Evolutionary conservation across 2,113 vertebrate species (phyloP).

Genomic region (Natator depressus): DNA sequence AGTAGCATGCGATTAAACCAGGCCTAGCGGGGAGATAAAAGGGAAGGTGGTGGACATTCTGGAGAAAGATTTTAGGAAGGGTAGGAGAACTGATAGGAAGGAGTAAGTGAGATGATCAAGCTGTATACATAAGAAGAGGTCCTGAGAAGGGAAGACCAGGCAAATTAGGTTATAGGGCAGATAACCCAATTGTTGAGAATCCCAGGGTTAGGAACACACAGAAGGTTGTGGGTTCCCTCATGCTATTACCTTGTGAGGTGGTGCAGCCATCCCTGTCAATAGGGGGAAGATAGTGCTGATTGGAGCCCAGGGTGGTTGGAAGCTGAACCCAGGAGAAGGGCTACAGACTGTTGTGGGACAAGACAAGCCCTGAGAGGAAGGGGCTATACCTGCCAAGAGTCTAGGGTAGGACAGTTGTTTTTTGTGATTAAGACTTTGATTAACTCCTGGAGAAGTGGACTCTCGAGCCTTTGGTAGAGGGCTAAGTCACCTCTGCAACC

Average conservation of each 20-base stretch:
- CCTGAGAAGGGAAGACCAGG: not conserved
- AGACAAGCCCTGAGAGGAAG: not conserved
- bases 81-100: not conserved
- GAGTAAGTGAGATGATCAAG: not conserved
- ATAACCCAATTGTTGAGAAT: not conserved
- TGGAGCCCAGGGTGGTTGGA: not conserved
- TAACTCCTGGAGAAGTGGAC: not conserved
- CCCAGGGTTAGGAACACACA: not conserved
- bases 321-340: not conserved
- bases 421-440: not conserved
- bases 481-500: not conserved
- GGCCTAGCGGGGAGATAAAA: not conserved
- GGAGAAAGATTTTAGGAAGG: not conserved
- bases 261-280: not conserved
- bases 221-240: not conserved
- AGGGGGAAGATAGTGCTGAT: not conserved
- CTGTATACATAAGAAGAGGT: not conserved
- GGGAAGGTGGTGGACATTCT: not conserved
- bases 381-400: not conserved
- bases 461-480: not conserved
- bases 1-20: conserved; percentile 15
- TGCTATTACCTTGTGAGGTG: not conserved
- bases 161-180: not conserved
- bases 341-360: not conserved
- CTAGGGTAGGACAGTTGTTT: not conserved